Conservation (phyloP, 2,888 invertebrate genomes). For the Cheilosia grossa region DNA sequence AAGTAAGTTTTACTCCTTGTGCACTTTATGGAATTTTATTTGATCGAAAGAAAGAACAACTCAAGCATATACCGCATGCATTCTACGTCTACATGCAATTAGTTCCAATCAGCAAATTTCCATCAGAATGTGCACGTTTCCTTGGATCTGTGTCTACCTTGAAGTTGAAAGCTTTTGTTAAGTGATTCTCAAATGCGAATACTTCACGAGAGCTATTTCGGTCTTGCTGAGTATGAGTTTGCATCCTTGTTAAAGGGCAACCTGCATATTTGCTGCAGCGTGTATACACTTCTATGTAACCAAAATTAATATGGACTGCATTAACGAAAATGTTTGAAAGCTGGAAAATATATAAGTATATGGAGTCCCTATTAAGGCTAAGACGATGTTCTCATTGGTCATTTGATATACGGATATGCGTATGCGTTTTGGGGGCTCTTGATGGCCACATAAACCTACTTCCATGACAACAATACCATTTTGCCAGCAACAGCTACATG, state of each 20-base stretch:
- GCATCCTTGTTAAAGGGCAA: not conserved
- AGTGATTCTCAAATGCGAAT: constrained; percentile 34
- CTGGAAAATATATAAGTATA: not conserved
- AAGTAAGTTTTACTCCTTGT: too few species aligned
- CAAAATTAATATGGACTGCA: not conserved
- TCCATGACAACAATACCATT: constrained; percentile 5
- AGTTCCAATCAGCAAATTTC: not conserved
- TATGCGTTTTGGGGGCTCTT: constrained; percentile 8
- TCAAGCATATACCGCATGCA: not conserved
- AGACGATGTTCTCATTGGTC: constrained; percentile 10
- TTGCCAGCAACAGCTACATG: constrained; percentile 15
- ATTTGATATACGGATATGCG: not conserved
- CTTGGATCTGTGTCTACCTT: not conserved
- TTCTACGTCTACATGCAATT: not conserved
- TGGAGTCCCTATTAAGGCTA: not conserved
- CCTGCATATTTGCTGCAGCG: not conserved
- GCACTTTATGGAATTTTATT: too few species aligned
- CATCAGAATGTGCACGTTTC: not conserved
- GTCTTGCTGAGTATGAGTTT: not conserved
- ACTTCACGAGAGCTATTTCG: not conserved
- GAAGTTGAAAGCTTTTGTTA: constrained; percentile 16
- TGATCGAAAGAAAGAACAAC: too few species aligned
- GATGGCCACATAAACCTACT: constrained; percentile 16
- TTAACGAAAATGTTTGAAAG: constrained; percentile 7
- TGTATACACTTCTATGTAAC: not conserved